phyloP scores from a whole-genome alignment of 2,888 invertebrate genomes.

The Lycaena phlaeas region DNA sequence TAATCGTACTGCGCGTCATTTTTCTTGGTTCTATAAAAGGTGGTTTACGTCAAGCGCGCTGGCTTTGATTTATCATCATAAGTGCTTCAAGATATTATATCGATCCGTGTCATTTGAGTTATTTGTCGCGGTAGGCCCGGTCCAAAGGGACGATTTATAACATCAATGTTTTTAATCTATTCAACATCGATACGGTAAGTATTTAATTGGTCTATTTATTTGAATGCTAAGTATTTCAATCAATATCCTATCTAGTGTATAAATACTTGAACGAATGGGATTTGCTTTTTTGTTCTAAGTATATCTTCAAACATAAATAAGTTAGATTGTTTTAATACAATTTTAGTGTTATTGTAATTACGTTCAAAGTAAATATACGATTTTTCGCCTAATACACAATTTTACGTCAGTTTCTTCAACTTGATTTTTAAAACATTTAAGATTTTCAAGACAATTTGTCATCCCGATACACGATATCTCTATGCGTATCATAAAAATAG shows the following conservation, averaged over 20 bases:
- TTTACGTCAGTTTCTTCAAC: too few relatives aligned
- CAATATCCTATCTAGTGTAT: slow-evolving; percentile 7
- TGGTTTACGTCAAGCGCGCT: slow-evolving; percentile 36
- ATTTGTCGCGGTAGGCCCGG: slow-evolving; percentile 30
- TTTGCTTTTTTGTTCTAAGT: too few relatives aligned
- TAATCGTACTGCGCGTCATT: slow-evolving; percentile 25
- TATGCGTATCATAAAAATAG: too few relatives aligned
- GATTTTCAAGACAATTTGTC: too few relatives aligned
- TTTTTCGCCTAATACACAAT: too few relatives aligned
- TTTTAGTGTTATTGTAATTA: too few relatives aligned
- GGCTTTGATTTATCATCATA: slow-evolving; percentile 25
- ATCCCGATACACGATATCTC: too few relatives aligned
- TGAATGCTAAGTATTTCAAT: slow-evolving; percentile 9
- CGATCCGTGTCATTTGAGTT: slow-evolving; percentile 25
- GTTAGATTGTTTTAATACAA: too few relatives aligned
- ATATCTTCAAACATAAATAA: too few relatives aligned
- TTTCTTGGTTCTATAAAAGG: slow-evolving; percentile 39
- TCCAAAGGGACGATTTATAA: slow-evolving; percentile 19
- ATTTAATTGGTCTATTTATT: slow-evolving; percentile 11
- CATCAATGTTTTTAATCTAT: slow-evolving; percentile 21
- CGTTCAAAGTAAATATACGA: too few relatives aligned
- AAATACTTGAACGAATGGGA: neutral
- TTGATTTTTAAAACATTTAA: too few relatives aligned
- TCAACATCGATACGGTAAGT: slow-evolving; percentile 16
- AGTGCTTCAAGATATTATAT: slow-evolving; percentile 21